Evolutionary conservation across 2,888 invertebrate genomes (phyloP), one percentile per base, ranked within the genome.

Genomic region (Criorhina ranunculi): DNA sequence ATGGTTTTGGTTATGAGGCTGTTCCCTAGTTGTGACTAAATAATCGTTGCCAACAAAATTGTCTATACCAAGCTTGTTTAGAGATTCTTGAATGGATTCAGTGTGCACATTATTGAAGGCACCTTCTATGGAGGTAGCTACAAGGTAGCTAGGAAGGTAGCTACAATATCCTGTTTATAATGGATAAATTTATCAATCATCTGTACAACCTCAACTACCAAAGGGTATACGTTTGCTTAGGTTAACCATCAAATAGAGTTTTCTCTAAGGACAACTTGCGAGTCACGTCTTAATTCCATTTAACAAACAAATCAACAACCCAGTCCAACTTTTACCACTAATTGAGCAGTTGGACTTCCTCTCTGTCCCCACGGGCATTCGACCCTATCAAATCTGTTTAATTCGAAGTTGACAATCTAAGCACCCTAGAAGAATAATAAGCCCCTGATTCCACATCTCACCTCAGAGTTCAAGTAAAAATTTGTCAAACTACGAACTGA

Each of bases 401-500:
- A 67, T 73, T 69, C 37, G 15, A 69, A 83, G 57, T 44, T 64
- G 78, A 69, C 46, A 78, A 62, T 62, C n/a, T 17, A 15, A 12
- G 46, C 77, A 77, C 70, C 72, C 35, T 8, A 15, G 2, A 60
- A 42, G 44, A 82, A 82, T 60, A 75, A 31, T 67, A 72, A 82
- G 59, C 72, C 72, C 29, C 82, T 62, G 49, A 35, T 42, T 35
- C 31, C 42, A 67, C 37, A 55, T 59, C 62, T 67, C 57, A 51
- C 51, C 67, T 46, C 17, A 42, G 11, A 51, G 5, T 62, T 37
- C 15, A 53, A 53, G 42, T 8, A 59, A 17, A 9, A 80, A 51
- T 62, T 67, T 75, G 80, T 69, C 75, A 80, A 24, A 75, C 62
- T 40, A 31, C 7, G 35, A 57, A 42, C n/a, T 35, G n/a, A 53